Conservation (phyloP, 2,113 vertebrate genomes). For the Pipa parva region DNA sequence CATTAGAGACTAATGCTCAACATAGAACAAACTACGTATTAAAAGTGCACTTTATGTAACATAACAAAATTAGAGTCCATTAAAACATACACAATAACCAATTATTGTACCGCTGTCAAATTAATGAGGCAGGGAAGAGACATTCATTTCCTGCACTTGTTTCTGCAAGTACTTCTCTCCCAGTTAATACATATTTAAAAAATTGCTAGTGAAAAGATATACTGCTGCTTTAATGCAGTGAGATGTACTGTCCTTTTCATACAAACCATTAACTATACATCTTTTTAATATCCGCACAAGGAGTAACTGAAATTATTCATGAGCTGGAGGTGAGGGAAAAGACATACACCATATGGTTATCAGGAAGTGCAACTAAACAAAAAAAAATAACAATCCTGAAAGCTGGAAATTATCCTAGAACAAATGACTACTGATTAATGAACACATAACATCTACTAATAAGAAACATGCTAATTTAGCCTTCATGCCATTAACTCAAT, state of each 20-base stretch:
- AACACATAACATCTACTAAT: too few species aligned
- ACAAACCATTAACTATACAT: slow-evolving; percentile 27
- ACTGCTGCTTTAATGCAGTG: slow-evolving; percentile 13
- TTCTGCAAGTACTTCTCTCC: background rate
- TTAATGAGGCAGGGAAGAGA: background rate
- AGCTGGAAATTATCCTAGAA: too few species aligned
- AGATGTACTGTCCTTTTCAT: slow-evolving; percentile 12
- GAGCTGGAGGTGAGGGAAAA: background rate
- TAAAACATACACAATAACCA: background rate
- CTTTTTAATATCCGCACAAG: slow-evolving; percentile 7
- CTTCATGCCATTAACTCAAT: too few species aligned
- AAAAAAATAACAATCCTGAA: too few species aligned
- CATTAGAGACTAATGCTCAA: too few species aligned
- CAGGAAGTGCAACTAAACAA: background rate
- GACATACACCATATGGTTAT: background rate
- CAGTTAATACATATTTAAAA: slow-evolving; percentile 20
- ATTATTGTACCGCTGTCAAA: slow-evolving; percentile 9
- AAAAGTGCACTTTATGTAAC: too few species aligned
- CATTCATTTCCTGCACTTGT: slow-evolving; percentile 10
- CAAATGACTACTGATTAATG: too few species aligned
- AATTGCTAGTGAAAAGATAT: background rate
- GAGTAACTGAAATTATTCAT: slow-evolving; percentile 23
- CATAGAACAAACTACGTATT: too few species aligned
- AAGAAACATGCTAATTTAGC: too few species aligned
- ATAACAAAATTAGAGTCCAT: too few species aligned